Evolutionary conservation across 2,113 vertebrate genomes (phyloP), one percentile per base, ranked within the genome.

Genomic region (Gallinago media): DNA sequence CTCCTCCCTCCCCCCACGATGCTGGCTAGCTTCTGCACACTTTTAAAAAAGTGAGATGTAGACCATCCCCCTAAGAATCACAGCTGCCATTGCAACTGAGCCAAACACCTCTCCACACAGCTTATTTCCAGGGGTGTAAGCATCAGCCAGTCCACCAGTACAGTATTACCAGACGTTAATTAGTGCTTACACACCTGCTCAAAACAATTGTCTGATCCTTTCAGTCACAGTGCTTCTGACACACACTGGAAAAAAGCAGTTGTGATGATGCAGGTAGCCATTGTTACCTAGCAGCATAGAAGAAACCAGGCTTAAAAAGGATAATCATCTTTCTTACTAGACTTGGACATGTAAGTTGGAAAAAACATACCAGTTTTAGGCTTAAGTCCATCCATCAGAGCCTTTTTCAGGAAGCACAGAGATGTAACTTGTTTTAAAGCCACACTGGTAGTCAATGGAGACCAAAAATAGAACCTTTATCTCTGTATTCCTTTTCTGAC

Each of bases 401-500:
- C 9, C 34, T 44, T 66, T 59, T 81, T 70, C 70, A 77, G 31
- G 77, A 70, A 36, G 27, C 13, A 86, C 4, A 54, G 8, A 73
- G 13, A 81, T 13, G 6, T 22, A n/a, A 15, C 31, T 40, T 80
- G 49, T 42, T 81, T 89, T 54, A 71, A 88, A 71, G 61, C 29
- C 38, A 85, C 27, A 19, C 7, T 27, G 5, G 47, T 16, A 71
- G 14, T 65, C 63, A 74, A 74, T 8, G 8, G 23, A 63, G 31
- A 71, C 40, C n/a, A 89, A 8, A 50, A 94, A 56, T 4, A 50
- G 32, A 82, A 25, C 2, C 14, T 71, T 52, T 14, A 67, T 12
- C 21, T 61, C 73, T 27, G 40, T 0, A 0, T 3, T 81, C 8
- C 16, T 79, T 49, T 84, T 25, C 31, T 9, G 1, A 44, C 19